Conservation (phyloP, 2,888 invertebrate species). For the Acronicta psi region DNA sequence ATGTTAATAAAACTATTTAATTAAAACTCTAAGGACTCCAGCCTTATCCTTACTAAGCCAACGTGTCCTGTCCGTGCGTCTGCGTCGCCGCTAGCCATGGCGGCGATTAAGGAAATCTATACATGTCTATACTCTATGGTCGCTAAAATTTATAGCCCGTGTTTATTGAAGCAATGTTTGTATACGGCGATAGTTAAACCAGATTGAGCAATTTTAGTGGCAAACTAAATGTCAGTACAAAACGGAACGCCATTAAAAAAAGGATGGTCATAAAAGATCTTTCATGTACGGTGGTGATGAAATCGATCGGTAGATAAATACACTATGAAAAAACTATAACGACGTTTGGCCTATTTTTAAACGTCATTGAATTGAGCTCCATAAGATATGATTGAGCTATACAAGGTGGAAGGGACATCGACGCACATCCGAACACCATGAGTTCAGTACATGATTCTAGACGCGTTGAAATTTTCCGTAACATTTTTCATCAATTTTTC, state of each 20-base stretch:
- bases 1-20: neutral
- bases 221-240: conserved; percentile 29
- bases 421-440: too few species aligned
- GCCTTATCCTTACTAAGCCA: conserved; percentile 42
- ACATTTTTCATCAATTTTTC: too few species aligned
- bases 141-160: conserved; percentile 48
- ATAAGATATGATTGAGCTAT: too few species aligned
- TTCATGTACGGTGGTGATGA: neutral
- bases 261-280: neutral
- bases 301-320: neutral
- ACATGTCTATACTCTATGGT: conserved; percentile 54
- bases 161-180: conserved; percentile 48
- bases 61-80: conserved; percentile 47
- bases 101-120: conserved; percentile 62
- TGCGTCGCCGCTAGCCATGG: conserved; percentile 53
- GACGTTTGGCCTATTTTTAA: too few species aligned
- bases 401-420: too few species aligned
- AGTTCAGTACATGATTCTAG: too few species aligned
- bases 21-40: neutral
- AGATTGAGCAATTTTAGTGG: conserved; percentile 38
- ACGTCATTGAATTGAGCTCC: too few species aligned
- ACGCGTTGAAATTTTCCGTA: too few species aligned
- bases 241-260: conserved; percentile 6
- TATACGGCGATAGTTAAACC: conserved; percentile 41
- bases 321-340: too few species aligned